Percentiles rank a stretch among this genome's conserved stretches.
These are phyloP conservation scores for Telmatochromis sp. DNA, from an alignment of 2,113 vertebrate genomes.

Conservation along the genomic window DNA sequence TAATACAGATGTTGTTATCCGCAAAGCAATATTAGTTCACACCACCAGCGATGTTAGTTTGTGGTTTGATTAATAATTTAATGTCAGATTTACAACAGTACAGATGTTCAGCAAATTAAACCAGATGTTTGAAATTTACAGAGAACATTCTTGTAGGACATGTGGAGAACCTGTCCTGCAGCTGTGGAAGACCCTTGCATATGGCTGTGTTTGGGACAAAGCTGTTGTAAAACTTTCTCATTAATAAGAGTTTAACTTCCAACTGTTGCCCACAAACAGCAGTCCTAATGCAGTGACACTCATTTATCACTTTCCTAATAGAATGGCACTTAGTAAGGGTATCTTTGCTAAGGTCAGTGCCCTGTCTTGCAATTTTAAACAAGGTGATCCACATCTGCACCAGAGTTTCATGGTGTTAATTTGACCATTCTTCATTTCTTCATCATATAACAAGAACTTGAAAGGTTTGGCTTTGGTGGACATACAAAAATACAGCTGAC, in stretches of 20 bases:
- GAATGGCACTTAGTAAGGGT: neutral
- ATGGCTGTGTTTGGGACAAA: constrained; percentile 43
- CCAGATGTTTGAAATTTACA: constrained; percentile 57
- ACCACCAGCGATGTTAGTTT: constrained; percentile 34
- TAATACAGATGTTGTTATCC: constrained; percentile 62
- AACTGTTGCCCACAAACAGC: neutral
- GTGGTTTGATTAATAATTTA: constrained; percentile 67
- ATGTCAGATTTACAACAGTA: constrained; percentile 23
- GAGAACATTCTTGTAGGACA: constrained; percentile 25
- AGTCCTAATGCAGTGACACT: neutral
- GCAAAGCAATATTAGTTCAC: constrained; percentile 42
- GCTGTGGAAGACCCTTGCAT: constrained; percentile 23
- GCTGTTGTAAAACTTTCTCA: constrained; percentile 42
- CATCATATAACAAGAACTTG: neutral
- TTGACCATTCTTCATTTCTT: neutral
- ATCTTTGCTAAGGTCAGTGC: neutral
- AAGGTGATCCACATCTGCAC: neutral
- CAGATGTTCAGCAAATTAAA: constrained; percentile 58
- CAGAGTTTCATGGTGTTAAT: neutral
- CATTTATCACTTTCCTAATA: neutral
- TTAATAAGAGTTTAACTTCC: neutral
- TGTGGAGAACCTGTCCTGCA: constrained; percentile 16
- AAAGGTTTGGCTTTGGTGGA: neutral
- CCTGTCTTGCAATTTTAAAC: neutral
- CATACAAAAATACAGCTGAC: neutral